These are phyloP conservation scores for Seira ritae DNA, from an alignment of 2,888 invertebrate genomes.

Conservation along the genomic window DNA sequence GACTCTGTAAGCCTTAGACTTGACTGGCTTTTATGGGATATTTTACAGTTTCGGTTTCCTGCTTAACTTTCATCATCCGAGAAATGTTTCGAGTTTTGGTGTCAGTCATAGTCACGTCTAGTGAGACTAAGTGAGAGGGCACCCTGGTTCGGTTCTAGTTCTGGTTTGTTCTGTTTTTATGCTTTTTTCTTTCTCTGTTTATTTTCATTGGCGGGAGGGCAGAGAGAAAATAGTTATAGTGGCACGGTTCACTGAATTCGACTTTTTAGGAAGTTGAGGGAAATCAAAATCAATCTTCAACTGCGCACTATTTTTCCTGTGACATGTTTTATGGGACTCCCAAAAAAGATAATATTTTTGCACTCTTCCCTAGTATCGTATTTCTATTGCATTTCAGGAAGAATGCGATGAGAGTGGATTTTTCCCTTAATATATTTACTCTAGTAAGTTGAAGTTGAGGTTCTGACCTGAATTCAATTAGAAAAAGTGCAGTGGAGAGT, in stretches of 20 bases:
- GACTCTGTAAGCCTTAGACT: not conserved
- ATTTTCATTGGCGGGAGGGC: not conserved
- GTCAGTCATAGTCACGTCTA: conserved; percentile 10
- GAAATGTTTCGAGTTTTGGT: not conserved
- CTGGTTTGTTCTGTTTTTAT: not conserved
- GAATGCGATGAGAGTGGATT: too few relatives aligned
- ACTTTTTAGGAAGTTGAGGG: not conserved
- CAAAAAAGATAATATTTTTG: not conserved
- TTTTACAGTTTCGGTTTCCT: conserved; percentile 24
- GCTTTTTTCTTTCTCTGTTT: conserved; percentile 3
- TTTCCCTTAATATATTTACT: too few relatives aligned
- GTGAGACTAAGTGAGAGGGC: not conserved
- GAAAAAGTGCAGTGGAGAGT: not conserved
- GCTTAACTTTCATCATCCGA: not conserved
- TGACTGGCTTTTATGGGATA: conserved; percentile 12
- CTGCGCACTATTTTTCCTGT: conserved; percentile 2
- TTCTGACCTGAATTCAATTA: not conserved
- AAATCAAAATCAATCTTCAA: not conserved
- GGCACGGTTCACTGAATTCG: not conserved
- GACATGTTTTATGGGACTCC: not conserved
- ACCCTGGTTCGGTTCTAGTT: not conserved
- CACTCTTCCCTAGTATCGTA: too few relatives aligned
- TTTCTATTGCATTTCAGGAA: too few relatives aligned
- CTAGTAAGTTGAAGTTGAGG: too few relatives aligned
- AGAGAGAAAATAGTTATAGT: not conserved